Percentiles rank a stretch among this genome's conserved stretches.
Evolutionary conservation across 2,888 invertebrate genomes (phyloP).

Genomic region (Sarcophaga rosellei): DNA sequence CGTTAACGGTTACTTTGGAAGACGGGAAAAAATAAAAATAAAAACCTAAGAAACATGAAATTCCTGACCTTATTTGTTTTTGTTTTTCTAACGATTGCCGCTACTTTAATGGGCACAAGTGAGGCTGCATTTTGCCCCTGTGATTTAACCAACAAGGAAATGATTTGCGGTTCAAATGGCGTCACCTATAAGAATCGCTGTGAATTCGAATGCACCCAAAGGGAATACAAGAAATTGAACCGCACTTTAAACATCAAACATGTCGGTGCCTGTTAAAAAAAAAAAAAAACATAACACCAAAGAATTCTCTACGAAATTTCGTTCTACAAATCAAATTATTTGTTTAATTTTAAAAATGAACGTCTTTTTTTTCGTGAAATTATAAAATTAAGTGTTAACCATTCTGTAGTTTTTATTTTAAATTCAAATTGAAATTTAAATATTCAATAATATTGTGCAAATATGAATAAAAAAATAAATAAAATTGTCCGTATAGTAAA

Average conservation of each 20-base stretch:
- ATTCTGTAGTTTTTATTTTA: background rate
- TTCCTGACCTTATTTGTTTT: constrained; percentile 70
- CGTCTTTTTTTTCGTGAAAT: background rate
- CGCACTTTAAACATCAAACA: constrained; percentile 73
- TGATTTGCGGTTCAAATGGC: constrained; percentile 95
- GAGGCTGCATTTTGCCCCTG: constrained; percentile 87
- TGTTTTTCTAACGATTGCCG: constrained; percentile 60
- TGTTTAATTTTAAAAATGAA: too few species aligned
- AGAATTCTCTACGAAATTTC: background rate
- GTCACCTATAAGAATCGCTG: constrained; percentile 97
- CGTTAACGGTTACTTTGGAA: background rate
- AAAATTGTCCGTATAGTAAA: background rate
- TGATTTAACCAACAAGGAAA: constrained; percentile 88
- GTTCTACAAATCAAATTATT: too few species aligned
- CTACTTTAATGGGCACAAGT: constrained; percentile 59
- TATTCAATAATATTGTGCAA: background rate
- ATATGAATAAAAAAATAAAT: constrained; percentile 6
- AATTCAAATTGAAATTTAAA: background rate
- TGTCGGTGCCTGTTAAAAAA: constrained; percentile 72
- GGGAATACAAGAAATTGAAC: constrained; percentile 75
- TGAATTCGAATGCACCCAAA: constrained; percentile 92
- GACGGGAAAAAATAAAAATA: constrained; percentile 3
- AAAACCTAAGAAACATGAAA: constrained; percentile 71
- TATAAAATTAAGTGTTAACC: background rate
- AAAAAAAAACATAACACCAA: background rate